Conservation (phyloP, 2,888 invertebrate genomes). For the Dorcus parallelipipedus region DNA sequence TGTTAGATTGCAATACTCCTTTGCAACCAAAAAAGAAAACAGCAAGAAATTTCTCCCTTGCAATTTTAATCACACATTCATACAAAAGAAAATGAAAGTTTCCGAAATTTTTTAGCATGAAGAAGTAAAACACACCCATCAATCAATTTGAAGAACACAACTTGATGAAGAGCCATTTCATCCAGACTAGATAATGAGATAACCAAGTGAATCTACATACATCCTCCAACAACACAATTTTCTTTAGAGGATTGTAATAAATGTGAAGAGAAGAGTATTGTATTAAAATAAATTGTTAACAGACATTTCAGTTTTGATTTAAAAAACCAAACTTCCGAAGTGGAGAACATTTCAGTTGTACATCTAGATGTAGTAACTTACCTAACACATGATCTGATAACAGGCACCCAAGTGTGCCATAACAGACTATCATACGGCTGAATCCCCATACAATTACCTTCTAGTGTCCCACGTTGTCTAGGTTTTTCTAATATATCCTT, state of each 20-base stretch:
- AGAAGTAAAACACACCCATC: too few relatives aligned
- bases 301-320: too few relatives aligned
- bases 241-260: not conserved
- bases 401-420: conserved; percentile 91
- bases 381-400: conserved; percentile 69
- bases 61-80: too few relatives aligned
- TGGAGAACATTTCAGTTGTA: conserved; percentile 10
- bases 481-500: conserved; percentile 56
- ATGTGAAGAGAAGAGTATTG: not conserved
- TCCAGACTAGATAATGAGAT: not conserved
- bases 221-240: not conserved
- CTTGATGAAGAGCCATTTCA: too few relatives aligned
- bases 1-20: not conserved
- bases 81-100: too few relatives aligned
- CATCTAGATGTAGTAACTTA: conserved; percentile 49
- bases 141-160: too few relatives aligned
- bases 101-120: too few relatives aligned
- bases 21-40: not conserved
- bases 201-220: not conserved
- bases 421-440: conserved; percentile 78
- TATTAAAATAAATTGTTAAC: too few relatives aligned
- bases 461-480: conserved; percentile 42
- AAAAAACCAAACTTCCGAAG: conserved; percentile 8
- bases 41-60: not conserved
- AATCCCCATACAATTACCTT: conserved; percentile 51